These are phyloP conservation scores for Amblyornis subalaris DNA, from an alignment of 2,113 vertebrate genomes.

Conservation along the genomic window DNA sequence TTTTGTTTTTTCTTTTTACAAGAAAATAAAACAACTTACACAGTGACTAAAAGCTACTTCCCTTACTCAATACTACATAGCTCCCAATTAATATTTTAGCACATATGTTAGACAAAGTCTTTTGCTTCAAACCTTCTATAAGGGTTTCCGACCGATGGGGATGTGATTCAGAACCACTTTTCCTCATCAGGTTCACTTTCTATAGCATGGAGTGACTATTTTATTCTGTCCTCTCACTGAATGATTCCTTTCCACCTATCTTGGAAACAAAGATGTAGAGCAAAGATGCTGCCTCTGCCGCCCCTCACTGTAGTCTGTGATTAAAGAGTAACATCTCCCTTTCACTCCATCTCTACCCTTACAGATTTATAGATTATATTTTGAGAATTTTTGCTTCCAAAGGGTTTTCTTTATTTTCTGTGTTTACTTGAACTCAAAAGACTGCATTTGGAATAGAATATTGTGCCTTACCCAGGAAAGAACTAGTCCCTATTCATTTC, in stretches of 20 bases:
- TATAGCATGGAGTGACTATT: not conserved
- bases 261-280: not conserved
- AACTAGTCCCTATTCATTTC: not conserved
- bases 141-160: accelerated
- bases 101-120: not conserved
- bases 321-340: not conserved
- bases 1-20: not conserved
- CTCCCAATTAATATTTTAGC: not conserved
- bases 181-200: not conserved
- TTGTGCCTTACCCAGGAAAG: not conserved
- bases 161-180: not conserved
- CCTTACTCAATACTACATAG: not conserved
- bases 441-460: not conserved
- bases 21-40: not conserved
- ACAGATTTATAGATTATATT: not conserved
- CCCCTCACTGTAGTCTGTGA: not conserved
- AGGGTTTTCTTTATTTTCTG: not conserved
- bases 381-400: not conserved
- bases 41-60: not conserved
- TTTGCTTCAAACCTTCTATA: not conserved
- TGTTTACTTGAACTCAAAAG: not conserved
- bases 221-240: not conserved
- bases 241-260: not conserved
- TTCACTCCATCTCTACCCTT: not conserved
- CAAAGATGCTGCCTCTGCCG: not conserved